Percentiles rank a stretch among this genome's conserved stretches.
Conservation (phyloP, 2,888 invertebrate species). For the Euspilapteryx auroguttella region DNA sequence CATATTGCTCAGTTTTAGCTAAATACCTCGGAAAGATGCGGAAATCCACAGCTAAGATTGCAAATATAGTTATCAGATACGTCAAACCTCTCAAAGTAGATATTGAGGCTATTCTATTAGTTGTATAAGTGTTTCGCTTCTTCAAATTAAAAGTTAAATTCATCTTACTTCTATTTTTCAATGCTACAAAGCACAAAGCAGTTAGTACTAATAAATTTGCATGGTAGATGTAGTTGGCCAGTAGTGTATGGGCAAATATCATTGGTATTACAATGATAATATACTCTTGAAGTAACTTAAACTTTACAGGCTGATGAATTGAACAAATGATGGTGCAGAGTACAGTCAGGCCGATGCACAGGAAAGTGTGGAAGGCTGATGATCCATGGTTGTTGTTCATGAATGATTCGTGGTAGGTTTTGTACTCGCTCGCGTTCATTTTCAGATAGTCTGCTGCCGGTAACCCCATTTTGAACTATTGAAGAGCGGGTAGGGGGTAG, state of each 20-base stretch:
- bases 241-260: slow-evolving; percentile 58
- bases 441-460: no score
- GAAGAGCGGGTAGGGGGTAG: no score
- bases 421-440: slow-evolving; percentile 38
- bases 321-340: slow-evolving; percentile 26
- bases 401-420: slow-evolving; percentile 46
- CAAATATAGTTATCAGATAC: slow-evolving; percentile 73
- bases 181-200: neutral
- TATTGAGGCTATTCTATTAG: slow-evolving; percentile 38
- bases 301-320: slow-evolving; percentile 12
- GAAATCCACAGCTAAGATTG: slow-evolving; percentile 95
- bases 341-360: slow-evolving; percentile 36
- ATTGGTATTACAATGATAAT: slow-evolving; percentile 54
- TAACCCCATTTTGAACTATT: no score
- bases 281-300: slow-evolving; percentile 55
- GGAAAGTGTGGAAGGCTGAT: slow-evolving; percentile 47
- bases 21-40: slow-evolving; percentile 79
- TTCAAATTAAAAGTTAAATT: no score
- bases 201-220: neutral
- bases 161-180: slow-evolving; percentile 5
- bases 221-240: slow-evolving; percentile 19
- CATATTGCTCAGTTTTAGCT: slow-evolving; percentile 85
- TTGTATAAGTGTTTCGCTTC: slow-evolving; percentile 14
- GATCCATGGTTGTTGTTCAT: slow-evolving; percentile 61
- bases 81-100: slow-evolving; percentile 71